Evolutionary conservation across 92 coral and sea anemone genomes (phyloP).

Genomic region (Zoanthus sansibaricus): DNA sequence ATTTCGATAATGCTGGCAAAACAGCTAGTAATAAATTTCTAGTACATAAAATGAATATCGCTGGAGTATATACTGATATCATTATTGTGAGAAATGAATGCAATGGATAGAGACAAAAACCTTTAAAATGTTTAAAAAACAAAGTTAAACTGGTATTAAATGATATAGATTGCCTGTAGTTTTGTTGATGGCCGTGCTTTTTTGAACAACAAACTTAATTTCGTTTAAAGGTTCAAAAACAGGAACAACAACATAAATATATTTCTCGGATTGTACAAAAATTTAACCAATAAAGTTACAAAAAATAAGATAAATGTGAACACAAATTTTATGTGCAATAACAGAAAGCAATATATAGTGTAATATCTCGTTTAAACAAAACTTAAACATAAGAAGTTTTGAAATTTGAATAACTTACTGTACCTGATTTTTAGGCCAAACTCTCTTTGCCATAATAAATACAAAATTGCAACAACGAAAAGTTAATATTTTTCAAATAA

Average conservation of each 20-base stretch:
- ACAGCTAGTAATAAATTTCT: too few relatives aligned
- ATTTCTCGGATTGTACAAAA: neutral
- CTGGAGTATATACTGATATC: too few relatives aligned
- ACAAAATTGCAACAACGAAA: neutral
- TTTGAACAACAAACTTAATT: neutral
- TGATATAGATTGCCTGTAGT: too few relatives aligned
- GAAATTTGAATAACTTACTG: too few relatives aligned
- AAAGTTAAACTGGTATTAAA: too few relatives aligned
- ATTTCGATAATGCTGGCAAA: too few relatives aligned
- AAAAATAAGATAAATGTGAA: too few relatives aligned
- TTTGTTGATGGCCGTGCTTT: neutral
- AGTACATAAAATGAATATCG: too few relatives aligned
- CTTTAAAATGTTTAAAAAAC: too few relatives aligned
- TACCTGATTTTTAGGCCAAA: conserved; percentile 16
- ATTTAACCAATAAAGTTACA: neutral
- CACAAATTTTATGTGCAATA: neutral
- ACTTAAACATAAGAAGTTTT: neutral
- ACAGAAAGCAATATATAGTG: neutral
- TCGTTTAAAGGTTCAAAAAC: neutral
- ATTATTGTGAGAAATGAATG: too few relatives aligned
- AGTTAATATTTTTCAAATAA: neutral
- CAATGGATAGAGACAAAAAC: too few relatives aligned
- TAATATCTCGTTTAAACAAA: neutral
- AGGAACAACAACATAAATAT: neutral
- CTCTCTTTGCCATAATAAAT: conserved; percentile 3